Conservation (phyloP, 2,888 invertebrate species). For the Empis livida region DNA sequence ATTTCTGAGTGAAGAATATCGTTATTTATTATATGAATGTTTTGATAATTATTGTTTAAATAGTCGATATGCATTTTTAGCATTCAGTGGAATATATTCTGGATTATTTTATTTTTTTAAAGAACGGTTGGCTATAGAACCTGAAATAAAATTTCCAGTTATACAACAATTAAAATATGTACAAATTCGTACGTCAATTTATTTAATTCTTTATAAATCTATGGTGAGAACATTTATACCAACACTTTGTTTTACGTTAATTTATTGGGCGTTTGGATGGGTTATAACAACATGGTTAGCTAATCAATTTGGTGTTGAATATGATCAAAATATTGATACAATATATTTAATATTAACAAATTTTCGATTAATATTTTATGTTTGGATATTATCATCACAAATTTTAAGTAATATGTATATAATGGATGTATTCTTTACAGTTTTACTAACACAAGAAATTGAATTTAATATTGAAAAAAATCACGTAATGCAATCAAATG, state of each 20-base stretch:
- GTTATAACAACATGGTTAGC: constrained; percentile 40
- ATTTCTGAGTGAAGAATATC: constrained; percentile 46
- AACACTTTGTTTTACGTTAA: constrained; percentile 43
- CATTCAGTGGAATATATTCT: constrained; percentile 54
- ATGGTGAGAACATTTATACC: constrained; percentile 48
- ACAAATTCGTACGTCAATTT: constrained; percentile 48
- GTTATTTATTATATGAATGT: constrained; percentile 40
- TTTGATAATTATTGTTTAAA: constrained; percentile 44
- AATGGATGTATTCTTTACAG: constrained; percentile 56
- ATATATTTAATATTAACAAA: constrained; percentile 29
- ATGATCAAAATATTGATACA: constrained; percentile 22
- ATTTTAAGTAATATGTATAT: constrained; percentile 57
- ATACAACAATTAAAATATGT: constrained; percentile 56
- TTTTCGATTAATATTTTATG: constrained; percentile 41
- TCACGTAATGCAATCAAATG: constrained; percentile 19
- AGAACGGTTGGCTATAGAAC: constrained; percentile 20
- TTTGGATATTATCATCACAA: constrained; percentile 56
- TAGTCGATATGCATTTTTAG: constrained; percentile 53
- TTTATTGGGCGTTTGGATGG: constrained; percentile 50
- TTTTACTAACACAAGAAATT: constrained; percentile 56
- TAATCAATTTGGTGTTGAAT: constrained; percentile 38
- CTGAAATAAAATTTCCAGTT: constrained; percentile 50
- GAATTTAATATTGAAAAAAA: constrained; percentile 45
- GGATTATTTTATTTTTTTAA: constrained; percentile 41
- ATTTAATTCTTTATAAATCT: constrained; percentile 44